Evolutionary conservation across 2,888 invertebrate species (phyloP), one percentile per base, ranked within the genome.

Genomic region (Brachypalpus laphriformis): DNA sequence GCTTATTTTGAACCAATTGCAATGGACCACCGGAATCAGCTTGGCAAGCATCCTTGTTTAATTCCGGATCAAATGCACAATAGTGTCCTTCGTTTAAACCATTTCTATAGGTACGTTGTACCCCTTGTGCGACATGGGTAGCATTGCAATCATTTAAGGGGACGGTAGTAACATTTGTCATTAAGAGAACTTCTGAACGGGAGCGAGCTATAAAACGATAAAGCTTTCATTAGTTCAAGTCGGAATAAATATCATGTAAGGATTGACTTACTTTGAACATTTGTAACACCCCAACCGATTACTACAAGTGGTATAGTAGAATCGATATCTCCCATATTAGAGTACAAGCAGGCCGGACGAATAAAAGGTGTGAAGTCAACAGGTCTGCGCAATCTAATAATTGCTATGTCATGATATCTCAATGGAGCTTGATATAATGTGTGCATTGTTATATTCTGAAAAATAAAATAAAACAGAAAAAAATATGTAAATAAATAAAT

Each of bases 221-320:
- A 1, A 18, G 16, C 9, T 8, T 11, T 16, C 47, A 72, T 45
- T 37, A n/a, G 4, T 37, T 7, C 0, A n/a, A n/a, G 5, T n/a
- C 2, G 14, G 20, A 18, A 16, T 0, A 1, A 7, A 8, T 14
- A 54, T 7, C 7, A 25, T 20, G 0, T 20, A 0, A 3, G 18
- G 31, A 5, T 7, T 25, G 6, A 87, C 89, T 87, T 86, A 91
- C 91, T 89, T 6, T 80, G 88, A 18, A 66, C 87, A 82, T 90
- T 88, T 16, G 89, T 82, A 0, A 87, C 75, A 0, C 91, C 91
- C 91, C 91, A 91, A n/a, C 91, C 91, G 22, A 90, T 87, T 0
- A 90, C 91, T 74, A 86, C 90, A 7, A 90, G 78, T 31, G 72
- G 74, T 1, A 87, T 25, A 0, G 37, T 37, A 1, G 65, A 5